Base-by-base conservation (phyloP, 2,888 invertebrate species). In the Clistopyga incitator region DNA sequence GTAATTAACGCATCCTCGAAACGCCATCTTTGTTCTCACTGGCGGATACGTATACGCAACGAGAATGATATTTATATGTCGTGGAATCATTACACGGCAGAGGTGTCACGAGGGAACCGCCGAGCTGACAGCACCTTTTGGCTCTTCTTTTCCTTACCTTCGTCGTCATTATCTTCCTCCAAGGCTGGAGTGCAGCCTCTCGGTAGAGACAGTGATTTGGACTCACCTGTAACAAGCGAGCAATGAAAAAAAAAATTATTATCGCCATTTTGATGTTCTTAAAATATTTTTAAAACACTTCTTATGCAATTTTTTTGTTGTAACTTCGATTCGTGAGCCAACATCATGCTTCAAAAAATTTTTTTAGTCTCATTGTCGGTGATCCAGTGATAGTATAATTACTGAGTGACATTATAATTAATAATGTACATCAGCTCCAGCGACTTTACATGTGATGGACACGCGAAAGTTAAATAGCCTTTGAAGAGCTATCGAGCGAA, bases 151-250 rank as follows among this genome's bases (percentile, higher is more conserved):
- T 59, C 71, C 88, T 90, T 92, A 92, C 92, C 92, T 92, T 90
- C 85, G 84, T 88, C 85, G 82, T 86, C 86, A 79, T 87, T 82
- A 72, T 87, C 84, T 68, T 87, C 78, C 81, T 85, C 78, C 59
- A 89, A 84, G 77, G 90, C 89, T 52, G 90, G 90, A 75, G 90
- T 90, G 85, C 90, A 92, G 75, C 92, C 92, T 81, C 94, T 91
- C 15, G 94, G 94, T 84, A 94, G 89, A 34, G 94, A 94, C 90
- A 93, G 90, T 80, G 94, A 93, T 88, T 94, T 94, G 70, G 93
- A 95, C 95, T 95, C 95, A 95, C 95, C 95, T 95, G 94, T 84
- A 95, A 95, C 93, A 94, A 92, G 90, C 89, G 89, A 88, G 87
- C 85, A 82, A n/a, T n/a, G n/a, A 74, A 45, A 4, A 65, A 64